These are phyloP conservation scores for Chrysochloris asiatica DNA, from an alignment of 2,113 vertebrate species.

Conservation along the genomic window DNA sequence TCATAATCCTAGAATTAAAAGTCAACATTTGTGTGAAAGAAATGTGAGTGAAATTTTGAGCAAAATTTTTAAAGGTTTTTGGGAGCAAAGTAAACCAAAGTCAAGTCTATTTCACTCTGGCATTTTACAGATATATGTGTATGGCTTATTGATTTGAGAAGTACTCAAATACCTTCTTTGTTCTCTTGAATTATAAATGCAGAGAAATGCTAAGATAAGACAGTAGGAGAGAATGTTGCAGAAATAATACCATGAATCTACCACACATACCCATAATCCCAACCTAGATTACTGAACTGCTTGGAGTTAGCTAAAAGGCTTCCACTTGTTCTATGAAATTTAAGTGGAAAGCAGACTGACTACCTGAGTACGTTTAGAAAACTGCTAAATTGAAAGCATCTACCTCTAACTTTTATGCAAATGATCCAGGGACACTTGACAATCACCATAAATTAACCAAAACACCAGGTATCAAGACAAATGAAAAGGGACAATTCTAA, in stretches of 20 bases:
- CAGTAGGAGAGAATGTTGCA: not conserved
- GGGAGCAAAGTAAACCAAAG: not conserved
- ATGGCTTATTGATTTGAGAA: slow-evolving; percentile 2
- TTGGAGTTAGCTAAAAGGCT: slow-evolving; percentile 19
- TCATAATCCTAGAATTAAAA: slow-evolving; percentile 13
- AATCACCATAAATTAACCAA: slow-evolving; percentile 58
- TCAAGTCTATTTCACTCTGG: not conserved
- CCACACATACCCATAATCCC: not conserved
- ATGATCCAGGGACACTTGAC: slow-evolving; percentile 30
- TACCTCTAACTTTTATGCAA: slow-evolving; percentile 41
- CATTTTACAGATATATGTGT: slow-evolving; percentile 27
- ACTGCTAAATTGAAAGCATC: slow-evolving; percentile 17
- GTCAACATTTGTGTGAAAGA: not conserved
- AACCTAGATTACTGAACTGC: not conserved
- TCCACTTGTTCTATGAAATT: slow-evolving; percentile 14
- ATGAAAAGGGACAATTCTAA: slow-evolving; percentile 54
- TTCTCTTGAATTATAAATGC: slow-evolving; percentile 32
- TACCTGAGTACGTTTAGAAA: slow-evolving; percentile 4
- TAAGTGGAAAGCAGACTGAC: slow-evolving; percentile 10
- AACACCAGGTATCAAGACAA: slow-evolving; percentile 37
- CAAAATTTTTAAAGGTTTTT: not conserved
- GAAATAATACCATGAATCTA: not conserved
- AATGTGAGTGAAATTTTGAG: too few species aligned
- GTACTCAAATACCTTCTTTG: not conserved
- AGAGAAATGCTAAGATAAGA: not conserved